Evolutionary conservation across 1,140 invertebrate genomes (phyloP), one percentile per base, ranked within the genome.

Genomic region (Pseudoatta argentina): DNA sequence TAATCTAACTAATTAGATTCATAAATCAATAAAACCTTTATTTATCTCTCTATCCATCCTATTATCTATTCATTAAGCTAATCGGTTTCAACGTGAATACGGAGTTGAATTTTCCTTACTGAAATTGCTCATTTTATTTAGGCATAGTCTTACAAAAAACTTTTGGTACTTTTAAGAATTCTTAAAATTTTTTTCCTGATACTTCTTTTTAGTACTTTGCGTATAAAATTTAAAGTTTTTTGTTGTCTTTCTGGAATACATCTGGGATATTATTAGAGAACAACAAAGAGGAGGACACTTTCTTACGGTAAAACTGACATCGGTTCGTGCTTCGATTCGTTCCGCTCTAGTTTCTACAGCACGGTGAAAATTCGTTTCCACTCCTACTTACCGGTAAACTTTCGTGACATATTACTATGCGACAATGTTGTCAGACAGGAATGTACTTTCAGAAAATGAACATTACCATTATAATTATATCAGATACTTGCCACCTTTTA

Each of bases 401-500:
- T 61, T 89, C 75, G 39, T 30, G 66, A 76, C 86, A 71, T 16
- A 57, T 88, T 86, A 89, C 67, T 89, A 75, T 44, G 44, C 59
- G 34, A 27, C 27, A 44, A 85, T 67, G 59, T 79, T 44, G 24
- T 72, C 72, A 85, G 82, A 81, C 75, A 86, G 76, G 61, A 44
- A 18, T 8, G n/a, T 39, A 39, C 14, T 63, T 73, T 72, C 57
- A 75, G 71, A 89, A 91, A 90, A 92, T 91, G 86, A 91, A 91
- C 75, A 73, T 73, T 27, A 57, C 6, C 82, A 69, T 18, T 18
- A 69, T 69, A 89, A 92, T 91, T 90, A 89, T 67, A 69, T 14
- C 34, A 3, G 18, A 21, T 48, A 48, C 18, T 21, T 77, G 39
- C 7, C 1, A 44, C 24, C 18, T 76, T 44, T 44, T 24, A 21